Percentiles rank a stretch among this genome's conserved stretches.
phyloP scores from a whole-genome alignment of 1,140 invertebrate genomes.

The Centruroides sculpturatus region DNA sequence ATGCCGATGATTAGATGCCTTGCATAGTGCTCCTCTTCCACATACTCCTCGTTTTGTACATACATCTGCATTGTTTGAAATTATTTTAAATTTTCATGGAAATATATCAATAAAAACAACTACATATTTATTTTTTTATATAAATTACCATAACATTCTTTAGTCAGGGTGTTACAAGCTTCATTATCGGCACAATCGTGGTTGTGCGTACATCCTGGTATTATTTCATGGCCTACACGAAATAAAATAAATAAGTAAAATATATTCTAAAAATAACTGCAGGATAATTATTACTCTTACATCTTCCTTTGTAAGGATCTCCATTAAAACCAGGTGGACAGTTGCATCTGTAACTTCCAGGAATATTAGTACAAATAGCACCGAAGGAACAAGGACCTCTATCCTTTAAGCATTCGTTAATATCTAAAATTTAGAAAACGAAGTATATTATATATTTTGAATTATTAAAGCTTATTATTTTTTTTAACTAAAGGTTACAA shows the following conservation, averaged over 20 bases:
- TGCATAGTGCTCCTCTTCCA: constrained; percentile 54
- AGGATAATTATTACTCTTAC: neutral
- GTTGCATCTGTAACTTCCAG: constrained; percentile 69
- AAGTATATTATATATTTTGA: too few relatives aligned
- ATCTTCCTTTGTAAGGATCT: constrained; percentile 19
- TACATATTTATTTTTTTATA: neutral
- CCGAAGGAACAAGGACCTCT: constrained; percentile 49
- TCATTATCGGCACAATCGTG: constrained; percentile 76
- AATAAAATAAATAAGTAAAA: neutral
- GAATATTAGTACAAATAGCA: constrained; percentile 70
- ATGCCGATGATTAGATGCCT: constrained; percentile 51
- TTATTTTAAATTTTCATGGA: neutral
- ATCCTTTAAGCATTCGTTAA: constrained; percentile 22
- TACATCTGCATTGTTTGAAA: constrained; percentile 10
- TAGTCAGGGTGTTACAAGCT: constrained; percentile 65
- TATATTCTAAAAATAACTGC: too few relatives aligned
- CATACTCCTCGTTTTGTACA: constrained; percentile 49
- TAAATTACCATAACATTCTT: constrained; percentile 42
- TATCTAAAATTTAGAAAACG: constrained; percentile 13
- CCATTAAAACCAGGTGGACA: constrained; percentile 44
- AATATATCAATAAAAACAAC: neutral
- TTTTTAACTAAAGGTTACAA: too few relatives aligned
- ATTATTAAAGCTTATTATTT: too few relatives aligned
- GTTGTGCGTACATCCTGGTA: constrained; percentile 59
- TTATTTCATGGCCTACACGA: constrained; percentile 3